Base-by-base conservation (phyloP, 2,797 vertebrate genomes). In the Myripristis murdjan region DNA sequence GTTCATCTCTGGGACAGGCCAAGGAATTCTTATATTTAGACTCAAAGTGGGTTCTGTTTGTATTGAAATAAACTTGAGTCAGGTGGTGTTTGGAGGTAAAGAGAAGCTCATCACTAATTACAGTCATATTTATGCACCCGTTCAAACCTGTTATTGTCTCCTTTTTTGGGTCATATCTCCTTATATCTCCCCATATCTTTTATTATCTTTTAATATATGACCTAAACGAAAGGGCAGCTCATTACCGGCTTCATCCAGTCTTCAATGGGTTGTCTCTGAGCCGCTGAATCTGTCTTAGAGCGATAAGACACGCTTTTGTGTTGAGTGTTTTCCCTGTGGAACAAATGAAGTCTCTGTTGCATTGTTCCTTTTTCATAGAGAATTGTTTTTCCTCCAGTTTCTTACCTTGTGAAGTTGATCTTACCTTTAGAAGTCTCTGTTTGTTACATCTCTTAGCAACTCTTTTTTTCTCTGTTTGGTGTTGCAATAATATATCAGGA, bases 1-100 rank as follows among this genome's bases (percentile, higher is more conserved):
- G 43, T 5, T 47, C 58, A 23, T n/a, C 20, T 16, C 10, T 20
- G 43, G 16, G 6, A 3, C 33, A 20, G 47, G 46, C 46, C 18
- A 7, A 9, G 8, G 49, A 18, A 26, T 22, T n/a, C n/a, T n/a
- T n/a, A n/a, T n/a, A n/a, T n/a, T n/a, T n/a, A n/a, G n/a, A n/a
- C n/a, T n/a, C n/a, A n/a, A n/a, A 33, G 62, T 66, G 22, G 46
- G 22, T 49, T 33, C 67, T 37, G 35, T n/a, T 62, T 16, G 8
- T 48, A 44, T 64, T 54, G 43, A 47, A 49, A 31, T 48, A 31
- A 48, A 79, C 79, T 41, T 80, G 65, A 59, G 26, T 67, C 52
- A 23, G 53, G 23, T 64, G 46, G 75, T 64, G 41, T 66, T 26
- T 39, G 47, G 43, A 62, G 43, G 28, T 79, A 62, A 68, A 79